A percentile compares a stretch with the other conserved stretches of the same genome.
phyloP scores from a whole-genome alignment of 2,888 invertebrate species.

The Leptodirus hochenwartii region DNA sequence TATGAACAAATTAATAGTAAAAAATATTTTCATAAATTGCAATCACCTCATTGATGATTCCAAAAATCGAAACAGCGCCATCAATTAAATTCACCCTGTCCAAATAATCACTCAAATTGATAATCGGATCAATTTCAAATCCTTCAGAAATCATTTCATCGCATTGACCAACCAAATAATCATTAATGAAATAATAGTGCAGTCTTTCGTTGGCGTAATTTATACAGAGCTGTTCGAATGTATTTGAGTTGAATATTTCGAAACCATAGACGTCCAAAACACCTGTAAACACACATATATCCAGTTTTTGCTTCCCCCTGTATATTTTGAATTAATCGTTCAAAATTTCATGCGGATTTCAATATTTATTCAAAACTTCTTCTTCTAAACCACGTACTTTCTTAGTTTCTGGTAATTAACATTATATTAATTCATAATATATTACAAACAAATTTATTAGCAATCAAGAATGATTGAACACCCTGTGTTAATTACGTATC shows the following conservation, averaged over 20 bases:
- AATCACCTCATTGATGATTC: slow-evolving; percentile 22
- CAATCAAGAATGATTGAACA: no score
- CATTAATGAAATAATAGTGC: slow-evolving; percentile 22
- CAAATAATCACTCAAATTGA: slow-evolving; percentile 15
- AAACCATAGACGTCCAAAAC: slow-evolving; percentile 26
- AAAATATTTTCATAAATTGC: neutral
- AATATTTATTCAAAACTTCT: no score
- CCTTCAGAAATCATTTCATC: slow-evolving; percentile 19
- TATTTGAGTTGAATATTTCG: slow-evolving; percentile 22
- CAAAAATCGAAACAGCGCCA: slow-evolving; percentile 21
- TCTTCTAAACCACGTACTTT: no score
- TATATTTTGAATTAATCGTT: no score
- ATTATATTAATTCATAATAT: no score
- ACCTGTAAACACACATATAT: slow-evolving; percentile 14
- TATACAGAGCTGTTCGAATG: slow-evolving; percentile 20
- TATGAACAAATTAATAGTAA: neutral
- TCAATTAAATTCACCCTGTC: slow-evolving; percentile 18
- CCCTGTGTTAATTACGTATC: slow-evolving; percentile 1
- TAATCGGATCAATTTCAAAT: slow-evolving; percentile 13
- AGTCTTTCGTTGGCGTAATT: slow-evolving; percentile 25
- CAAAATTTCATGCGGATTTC: no score
- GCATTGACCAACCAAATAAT: slow-evolving; percentile 18
- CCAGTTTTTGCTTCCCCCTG: no score
- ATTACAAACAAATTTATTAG: no score
- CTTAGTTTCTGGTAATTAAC: no score